phyloP scores from a whole-genome alignment of 2,888 invertebrate species.

The Drosophila fulvimacula region DNA sequence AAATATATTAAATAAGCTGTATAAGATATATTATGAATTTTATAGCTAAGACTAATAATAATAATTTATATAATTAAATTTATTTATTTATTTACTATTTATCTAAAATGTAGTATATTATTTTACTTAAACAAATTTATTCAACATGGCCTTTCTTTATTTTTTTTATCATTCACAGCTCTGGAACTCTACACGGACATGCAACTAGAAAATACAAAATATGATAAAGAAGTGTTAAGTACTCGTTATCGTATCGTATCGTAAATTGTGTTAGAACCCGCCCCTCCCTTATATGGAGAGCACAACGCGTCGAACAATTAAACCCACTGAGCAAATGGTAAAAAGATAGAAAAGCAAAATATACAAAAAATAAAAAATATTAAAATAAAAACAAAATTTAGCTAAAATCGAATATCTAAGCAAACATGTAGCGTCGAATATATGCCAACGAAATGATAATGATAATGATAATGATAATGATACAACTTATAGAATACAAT shows the following conservation, averaged over 20 bases:
- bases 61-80: not conserved
- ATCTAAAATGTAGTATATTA: not conserved
- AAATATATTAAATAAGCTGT: too few relatives aligned
- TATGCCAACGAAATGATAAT: slow-evolving; percentile 58
- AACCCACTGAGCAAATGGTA: slow-evolving; percentile 78
- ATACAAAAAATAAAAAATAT: not conserved
- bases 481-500: slow-evolving; percentile 52
- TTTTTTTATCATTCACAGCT: slow-evolving; percentile 37
- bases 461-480: slow-evolving; percentile 43
- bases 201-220: slow-evolving; percentile 36
- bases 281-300: slow-evolving; percentile 32
- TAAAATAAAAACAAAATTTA: slow-evolving; percentile 30
- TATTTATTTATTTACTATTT: too few relatives aligned
- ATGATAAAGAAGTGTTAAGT: slow-evolving; percentile 38
- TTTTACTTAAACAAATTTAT: not conserved
- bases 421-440: slow-evolving; percentile 55
- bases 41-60: too few relatives aligned
- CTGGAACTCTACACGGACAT: slow-evolving; percentile 60
- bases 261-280: slow-evolving; percentile 56
- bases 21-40: too few relatives aligned
- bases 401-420: slow-evolving; percentile 60
- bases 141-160: not conserved
- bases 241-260: slow-evolving; percentile 42
- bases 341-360: slow-evolving; percentile 10
- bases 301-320: slow-evolving; percentile 72